Base-by-base conservation (phyloP, 2,888 invertebrate species). In the Drosophila fulvimacula region DNA sequence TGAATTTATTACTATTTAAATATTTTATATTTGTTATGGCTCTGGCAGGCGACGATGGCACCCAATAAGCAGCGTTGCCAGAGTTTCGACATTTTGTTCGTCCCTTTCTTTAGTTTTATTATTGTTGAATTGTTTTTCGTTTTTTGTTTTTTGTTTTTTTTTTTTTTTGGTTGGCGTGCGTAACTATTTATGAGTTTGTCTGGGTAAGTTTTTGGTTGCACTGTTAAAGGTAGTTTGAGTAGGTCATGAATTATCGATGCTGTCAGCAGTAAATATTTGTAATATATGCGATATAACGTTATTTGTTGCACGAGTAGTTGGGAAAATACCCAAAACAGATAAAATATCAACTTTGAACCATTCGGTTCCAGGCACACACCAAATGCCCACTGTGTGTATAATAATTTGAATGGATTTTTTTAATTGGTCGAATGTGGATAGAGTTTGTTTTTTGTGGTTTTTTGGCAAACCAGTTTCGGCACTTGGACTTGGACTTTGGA, bases 1-100 rank as follows among this genome's bases (percentile, higher is more conserved):
- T 89, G 88, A 91, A 91, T 91, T 91, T 91, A 91, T 91, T 91
- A 90, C 91, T 88, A 89, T 91, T 91, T 89, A 84, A 84, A 84
- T 84, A 91, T 89, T 91, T 88, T 83, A 90, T 91, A 84, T 91
- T 81, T 90, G 87, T 75, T 82, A 70, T 89, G 89, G 73, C 79
- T 63, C 70, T 68, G 80, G 80, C 86, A 84, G 88, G 89, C 89
- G 89, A 83, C 88, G 83, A 87, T 89, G 84, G 83, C 76, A 78
- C 81, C 72, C 87, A 72, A 86, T 88, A 82, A 88, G 76, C 86
- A 86, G 73, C 86, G 58, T 42, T 68, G 52, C n/a, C 57, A 32
- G 24, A 42, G n/a, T 21, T 51, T 48, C 51, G 53, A 63, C 69
- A 63, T 61, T 67, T 68, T 57, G 32, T 78, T 73, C 11, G 6